Evolutionary conservation across 2,797 vertebrate genomes (phyloP).

Genomic region (Ctenopoma multispine): DNA sequence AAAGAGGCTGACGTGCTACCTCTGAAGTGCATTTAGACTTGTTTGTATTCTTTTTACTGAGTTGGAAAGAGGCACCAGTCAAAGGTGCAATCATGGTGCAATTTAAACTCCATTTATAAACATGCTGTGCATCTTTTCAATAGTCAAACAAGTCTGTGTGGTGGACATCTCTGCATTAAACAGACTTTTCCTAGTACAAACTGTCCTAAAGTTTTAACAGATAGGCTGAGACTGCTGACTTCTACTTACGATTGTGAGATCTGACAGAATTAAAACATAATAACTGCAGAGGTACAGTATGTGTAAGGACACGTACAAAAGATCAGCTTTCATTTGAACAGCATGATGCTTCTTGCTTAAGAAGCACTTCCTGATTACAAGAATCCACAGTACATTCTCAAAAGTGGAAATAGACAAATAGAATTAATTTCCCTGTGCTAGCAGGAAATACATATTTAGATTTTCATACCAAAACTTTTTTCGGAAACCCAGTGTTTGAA

Average conservation of each 20-base stretch:
- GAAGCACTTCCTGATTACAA: conserved; percentile 68
- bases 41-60: neutral
- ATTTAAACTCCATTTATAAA: neutral
- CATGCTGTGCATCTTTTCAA: neutral
- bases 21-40: neutral
- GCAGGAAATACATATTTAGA: conserved; percentile 65
- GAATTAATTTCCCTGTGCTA: conserved; percentile 31
- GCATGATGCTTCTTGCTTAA: conserved; percentile 40
- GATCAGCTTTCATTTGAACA: neutral
- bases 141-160: neutral
- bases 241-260: neutral
- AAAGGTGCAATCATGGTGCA: neutral
- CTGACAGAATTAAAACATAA: neutral
- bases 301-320: no score
- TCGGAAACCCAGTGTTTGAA: conserved; percentile 6
- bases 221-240: neutral
- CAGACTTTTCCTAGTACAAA: no score
- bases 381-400: conserved; percentile 33
- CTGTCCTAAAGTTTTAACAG: no score
- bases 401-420: conserved; percentile 59
- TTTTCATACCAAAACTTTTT: conserved; percentile 18
- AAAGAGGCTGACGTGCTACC: neutral
- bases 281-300: neutral
- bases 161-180: neutral
- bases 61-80: neutral